Evolutionary conservation across 2,797 vertebrate species (phyloP).

Genomic region (Masticophis lateralis): DNA sequence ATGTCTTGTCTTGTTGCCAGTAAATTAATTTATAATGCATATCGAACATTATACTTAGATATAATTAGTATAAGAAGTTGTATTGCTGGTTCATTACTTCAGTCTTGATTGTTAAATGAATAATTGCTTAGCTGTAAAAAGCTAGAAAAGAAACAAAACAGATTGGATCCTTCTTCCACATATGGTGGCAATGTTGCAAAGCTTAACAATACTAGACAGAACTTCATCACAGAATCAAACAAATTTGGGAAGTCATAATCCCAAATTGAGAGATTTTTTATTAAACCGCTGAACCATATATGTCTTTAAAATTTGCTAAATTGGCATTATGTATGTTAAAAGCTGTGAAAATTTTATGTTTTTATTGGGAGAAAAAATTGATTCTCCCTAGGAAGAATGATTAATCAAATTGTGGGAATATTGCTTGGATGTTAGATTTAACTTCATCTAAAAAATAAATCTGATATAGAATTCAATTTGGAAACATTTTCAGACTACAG

Average conservation of each 20-base stretch:
- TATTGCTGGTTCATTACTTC: neutral
- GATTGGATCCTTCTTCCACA: neutral
- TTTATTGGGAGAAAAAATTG: neutral
- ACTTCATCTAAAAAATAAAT: neutral
- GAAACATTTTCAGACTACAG: neutral
- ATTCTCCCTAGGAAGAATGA: neutral
- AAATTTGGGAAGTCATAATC: neutral
- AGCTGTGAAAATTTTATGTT: neutral
- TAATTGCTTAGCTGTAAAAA: neutral
- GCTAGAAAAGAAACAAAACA: neutral
- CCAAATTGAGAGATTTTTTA: neutral
- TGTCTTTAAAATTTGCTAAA: neutral
- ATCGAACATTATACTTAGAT: neutral
- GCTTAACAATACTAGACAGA: neutral
- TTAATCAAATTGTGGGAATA: neutral
- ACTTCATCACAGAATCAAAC: neutral
- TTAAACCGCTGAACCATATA: neutral
- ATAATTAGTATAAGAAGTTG: neutral
- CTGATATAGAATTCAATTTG: neutral
- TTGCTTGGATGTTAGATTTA: neutral
- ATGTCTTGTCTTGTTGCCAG: neutral
- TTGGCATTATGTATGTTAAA: neutral
- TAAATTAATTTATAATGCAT: neutral
- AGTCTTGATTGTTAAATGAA: neutral
- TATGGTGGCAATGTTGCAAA: neutral